These are phyloP conservation scores for Ceryle rudis DNA, from an alignment of 2,797 vertebrate genomes.

Conservation along the genomic window DNA sequence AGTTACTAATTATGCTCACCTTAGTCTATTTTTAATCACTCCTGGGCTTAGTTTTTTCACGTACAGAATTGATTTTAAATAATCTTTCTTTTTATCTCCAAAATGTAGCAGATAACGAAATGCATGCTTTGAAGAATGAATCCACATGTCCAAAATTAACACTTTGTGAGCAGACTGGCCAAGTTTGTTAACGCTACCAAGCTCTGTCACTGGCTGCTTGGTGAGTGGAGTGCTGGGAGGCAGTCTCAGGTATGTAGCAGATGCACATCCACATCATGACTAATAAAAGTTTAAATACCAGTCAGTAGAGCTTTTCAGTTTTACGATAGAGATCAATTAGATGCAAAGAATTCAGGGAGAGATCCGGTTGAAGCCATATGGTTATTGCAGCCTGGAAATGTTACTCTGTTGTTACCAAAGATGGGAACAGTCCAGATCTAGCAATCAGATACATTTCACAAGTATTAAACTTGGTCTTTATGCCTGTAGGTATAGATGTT, in stretches of 20 bases:
- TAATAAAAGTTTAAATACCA: neutral
- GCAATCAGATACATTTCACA: conserved; percentile 32
- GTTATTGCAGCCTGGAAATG: neutral
- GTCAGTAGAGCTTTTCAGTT: neutral
- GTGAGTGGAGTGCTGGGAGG: neutral
- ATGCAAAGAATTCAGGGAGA: neutral
- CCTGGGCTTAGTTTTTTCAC: conserved; percentile 15
- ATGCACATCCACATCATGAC: accelerated
- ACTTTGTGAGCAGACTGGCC: neutral
- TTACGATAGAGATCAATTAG: neutral
- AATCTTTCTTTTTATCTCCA: conserved; percentile 1
- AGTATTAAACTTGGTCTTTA: conserved; percentile 16
- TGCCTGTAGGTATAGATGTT: neutral
- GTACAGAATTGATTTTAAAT: neutral
- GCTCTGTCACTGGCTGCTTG: neutral
- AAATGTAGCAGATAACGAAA: conserved; percentile 24
- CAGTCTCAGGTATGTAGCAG: neutral
- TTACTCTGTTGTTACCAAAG: neutral
- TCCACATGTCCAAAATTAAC: neutral
- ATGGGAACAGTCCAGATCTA: neutral
- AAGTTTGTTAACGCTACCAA: neutral
- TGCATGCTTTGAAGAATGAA: neutral
- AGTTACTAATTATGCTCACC: conserved; percentile 23
- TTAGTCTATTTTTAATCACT: conserved; percentile 4
- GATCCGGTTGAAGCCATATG: neutral